Conservation (phyloP, 2,888 invertebrate species). For the Rhingia campestris region DNA sequence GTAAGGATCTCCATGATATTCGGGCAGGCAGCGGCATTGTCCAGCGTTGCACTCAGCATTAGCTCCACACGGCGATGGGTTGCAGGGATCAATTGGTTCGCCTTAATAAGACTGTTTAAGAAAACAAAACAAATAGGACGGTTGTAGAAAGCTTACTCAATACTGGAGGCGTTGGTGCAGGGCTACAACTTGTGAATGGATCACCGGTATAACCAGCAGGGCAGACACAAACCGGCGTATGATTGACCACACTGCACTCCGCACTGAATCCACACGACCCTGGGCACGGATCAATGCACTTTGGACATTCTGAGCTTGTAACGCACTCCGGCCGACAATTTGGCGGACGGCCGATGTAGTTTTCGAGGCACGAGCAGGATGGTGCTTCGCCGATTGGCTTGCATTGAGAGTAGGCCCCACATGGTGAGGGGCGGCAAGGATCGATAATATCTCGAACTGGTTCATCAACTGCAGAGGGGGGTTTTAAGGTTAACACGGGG, state of each 20-base stretch:
- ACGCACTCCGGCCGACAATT: conserved; percentile 88
- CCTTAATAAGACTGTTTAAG: conserved; percentile 75
- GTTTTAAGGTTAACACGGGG: background rate
- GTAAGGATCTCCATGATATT: conserved; percentile 91
- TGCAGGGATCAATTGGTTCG: conserved; percentile 85
- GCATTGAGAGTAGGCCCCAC: conserved; percentile 91
- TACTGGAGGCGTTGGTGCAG: conserved; percentile 76
- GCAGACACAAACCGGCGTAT: conserved; percentile 87
- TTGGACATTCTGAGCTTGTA: conserved; percentile 87
- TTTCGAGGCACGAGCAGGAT: conserved; percentile 89
- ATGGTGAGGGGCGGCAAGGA: conserved; percentile 91
- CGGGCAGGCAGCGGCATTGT: conserved; percentile 88
- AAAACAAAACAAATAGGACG: conserved; percentile 24
- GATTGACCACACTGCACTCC: conserved; percentile 86
- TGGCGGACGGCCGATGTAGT: conserved; percentile 86
- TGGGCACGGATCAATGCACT: conserved; percentile 88
- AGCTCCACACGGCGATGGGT: conserved; percentile 88
- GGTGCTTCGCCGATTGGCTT: conserved; percentile 87
- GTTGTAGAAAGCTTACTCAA: conserved; percentile 77
- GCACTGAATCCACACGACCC: conserved; percentile 87
- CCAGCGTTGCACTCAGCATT: conserved; percentile 87
- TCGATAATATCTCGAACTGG: conserved; percentile 84
- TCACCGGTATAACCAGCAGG: conserved; percentile 84
- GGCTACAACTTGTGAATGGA: conserved; percentile 84
- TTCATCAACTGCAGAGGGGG: conserved; percentile 79